phyloP scores from a whole-genome alignment of 2,113 vertebrate species.

The Sisor rabdophorus region DNA sequence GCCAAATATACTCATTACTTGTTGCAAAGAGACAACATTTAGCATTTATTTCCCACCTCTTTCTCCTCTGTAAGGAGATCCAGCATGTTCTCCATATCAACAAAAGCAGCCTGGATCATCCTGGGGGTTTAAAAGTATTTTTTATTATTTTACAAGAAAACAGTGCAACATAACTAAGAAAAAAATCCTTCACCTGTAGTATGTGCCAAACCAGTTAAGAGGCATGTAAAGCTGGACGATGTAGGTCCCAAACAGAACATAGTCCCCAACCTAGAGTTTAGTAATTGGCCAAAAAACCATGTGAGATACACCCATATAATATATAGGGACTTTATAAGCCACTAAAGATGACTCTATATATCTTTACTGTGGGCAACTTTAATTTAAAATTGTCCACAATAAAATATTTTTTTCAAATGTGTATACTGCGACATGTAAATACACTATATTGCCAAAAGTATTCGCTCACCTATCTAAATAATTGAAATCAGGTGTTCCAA shows the following conservation, averaged over 20 bases:
- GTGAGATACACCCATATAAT: background rate
- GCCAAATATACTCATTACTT: background rate
- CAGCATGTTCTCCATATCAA: conserved; percentile 66
- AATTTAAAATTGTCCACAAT: too few species aligned
- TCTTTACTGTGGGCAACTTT: too few species aligned
- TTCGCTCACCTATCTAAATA: too few species aligned
- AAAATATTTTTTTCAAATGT: too few species aligned
- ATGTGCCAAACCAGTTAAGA: conserved; percentile 92
- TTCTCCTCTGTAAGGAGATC: conserved; percentile 53
- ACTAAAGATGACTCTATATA: too few species aligned
- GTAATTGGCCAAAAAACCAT: background rate
- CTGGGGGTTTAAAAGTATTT: conserved; percentile 26
- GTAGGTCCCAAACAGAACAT: conserved; percentile 87
- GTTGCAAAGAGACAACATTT: background rate
- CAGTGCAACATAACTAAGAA: background rate
- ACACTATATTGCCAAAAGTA: too few species aligned
- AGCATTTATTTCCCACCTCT: conserved; percentile 47
- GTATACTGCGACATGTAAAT: too few species aligned
- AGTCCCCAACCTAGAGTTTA: conserved; percentile 77
- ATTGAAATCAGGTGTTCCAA: too few species aligned
- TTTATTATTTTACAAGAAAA: background rate
- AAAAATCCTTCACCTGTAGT: conserved; percentile 77
- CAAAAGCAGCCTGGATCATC: conserved; percentile 61
- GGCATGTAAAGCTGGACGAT: conserved; percentile 90
- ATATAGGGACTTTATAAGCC: background rate